phyloP scores from a whole-genome alignment of 2,113 vertebrate species.

The Rhynchopsitta pachyrhyncha region DNA sequence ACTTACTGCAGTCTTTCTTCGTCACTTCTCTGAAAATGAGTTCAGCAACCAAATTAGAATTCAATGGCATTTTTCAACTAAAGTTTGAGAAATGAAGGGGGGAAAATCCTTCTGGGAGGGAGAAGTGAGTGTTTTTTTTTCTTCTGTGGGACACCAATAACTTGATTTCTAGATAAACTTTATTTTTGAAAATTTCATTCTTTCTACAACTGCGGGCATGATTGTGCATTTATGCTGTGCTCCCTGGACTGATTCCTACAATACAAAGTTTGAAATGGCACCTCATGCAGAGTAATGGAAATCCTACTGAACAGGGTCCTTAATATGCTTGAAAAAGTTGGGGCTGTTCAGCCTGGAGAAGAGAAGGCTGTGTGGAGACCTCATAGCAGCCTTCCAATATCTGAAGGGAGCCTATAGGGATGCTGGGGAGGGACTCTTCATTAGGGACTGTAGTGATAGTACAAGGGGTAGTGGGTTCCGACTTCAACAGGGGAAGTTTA shows the following conservation, averaged over 20 bases:
- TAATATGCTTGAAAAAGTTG: neutral
- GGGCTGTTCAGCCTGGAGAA: too few relatives aligned
- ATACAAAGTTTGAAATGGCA: constrained; percentile 18
- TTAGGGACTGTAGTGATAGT: too few relatives aligned
- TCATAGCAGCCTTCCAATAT: too few relatives aligned
- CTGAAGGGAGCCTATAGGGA: too few relatives aligned
- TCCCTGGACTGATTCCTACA: constrained; percentile 6
- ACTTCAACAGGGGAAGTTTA: too few relatives aligned
- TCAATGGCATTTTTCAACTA: neutral
- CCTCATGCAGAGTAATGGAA: constrained; percentile 25
- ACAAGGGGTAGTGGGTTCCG: too few relatives aligned
- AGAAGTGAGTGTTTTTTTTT: neutral
- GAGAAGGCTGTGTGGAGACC: too few relatives aligned
- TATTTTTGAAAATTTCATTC: neutral
- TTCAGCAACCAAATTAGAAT: neutral
- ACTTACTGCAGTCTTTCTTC: neutral
- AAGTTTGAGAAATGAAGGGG: neutral
- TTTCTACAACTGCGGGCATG: neutral
- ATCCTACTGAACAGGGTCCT: neutral
- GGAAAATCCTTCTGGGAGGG: neutral
- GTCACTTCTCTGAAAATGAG: neutral
- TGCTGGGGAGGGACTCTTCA: too few relatives aligned
- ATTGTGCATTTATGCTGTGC: neutral
- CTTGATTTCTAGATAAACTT: neutral
- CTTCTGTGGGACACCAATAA: neutral